Percentiles rank a stretch among this genome's conserved stretches.
These are phyloP conservation scores for Tachina fera DNA, from an alignment of 2,888 invertebrate genomes.

Conservation along the genomic window DNA sequence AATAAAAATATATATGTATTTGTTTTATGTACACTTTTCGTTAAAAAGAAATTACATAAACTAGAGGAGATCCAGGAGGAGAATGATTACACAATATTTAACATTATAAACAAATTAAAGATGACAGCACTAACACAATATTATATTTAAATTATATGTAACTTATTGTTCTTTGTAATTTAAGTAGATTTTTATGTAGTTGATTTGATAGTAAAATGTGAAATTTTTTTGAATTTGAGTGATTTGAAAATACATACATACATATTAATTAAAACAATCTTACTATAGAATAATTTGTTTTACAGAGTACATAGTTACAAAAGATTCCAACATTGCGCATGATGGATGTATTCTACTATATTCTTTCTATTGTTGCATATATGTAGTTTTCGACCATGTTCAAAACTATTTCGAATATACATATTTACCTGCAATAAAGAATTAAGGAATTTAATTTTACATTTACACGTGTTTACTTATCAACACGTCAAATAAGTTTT, in stretches of 20 bases:
- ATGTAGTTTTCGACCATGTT: neutral
- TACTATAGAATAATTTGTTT: neutral
- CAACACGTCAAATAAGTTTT: too few relatives aligned
- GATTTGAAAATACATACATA: neutral
- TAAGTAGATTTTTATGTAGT: too few relatives aligned
- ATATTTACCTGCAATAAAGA: neutral
- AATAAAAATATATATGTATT: neutral
- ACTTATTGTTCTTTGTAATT: neutral
- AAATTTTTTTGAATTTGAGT: too few relatives aligned
- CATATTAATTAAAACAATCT: neutral
- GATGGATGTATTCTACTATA: neutral
- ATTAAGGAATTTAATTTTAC: neutral
- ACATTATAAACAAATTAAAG: slow-evolving; percentile 12
- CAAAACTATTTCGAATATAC: neutral
- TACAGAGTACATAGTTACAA: neutral
- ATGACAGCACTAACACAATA: slow-evolving; percentile 31
- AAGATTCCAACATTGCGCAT: neutral
- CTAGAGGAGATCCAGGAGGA: neutral
- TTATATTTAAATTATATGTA: neutral
- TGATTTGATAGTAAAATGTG: too few relatives aligned
- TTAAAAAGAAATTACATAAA: neutral
- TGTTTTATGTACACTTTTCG: neutral
- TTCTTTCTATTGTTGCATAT: neutral
- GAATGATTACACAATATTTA: neutral
- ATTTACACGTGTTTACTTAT: too few relatives aligned